These are phyloP conservation scores for Conus ventricosus DNA, from an alignment of 1,140 invertebrate genomes.

Conservation along the genomic window DNA sequence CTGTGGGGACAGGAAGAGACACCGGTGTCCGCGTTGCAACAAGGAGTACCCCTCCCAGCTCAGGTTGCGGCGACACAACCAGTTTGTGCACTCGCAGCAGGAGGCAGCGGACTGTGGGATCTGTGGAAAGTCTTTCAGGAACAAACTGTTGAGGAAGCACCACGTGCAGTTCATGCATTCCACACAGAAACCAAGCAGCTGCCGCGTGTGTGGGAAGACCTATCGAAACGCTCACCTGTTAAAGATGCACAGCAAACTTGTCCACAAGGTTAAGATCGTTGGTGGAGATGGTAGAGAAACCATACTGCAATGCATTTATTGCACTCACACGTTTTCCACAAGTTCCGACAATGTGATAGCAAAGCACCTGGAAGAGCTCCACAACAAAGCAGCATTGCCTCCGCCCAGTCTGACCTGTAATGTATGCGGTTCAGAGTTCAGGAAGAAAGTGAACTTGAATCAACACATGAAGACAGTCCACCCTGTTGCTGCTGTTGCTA, in stretches of 20 bases:
- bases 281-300: neutral
- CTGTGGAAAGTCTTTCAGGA: no score
- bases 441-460: neutral
- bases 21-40: neutral
- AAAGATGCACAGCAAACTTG: neutral
- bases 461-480: neutral
- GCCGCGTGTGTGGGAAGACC: neutral
- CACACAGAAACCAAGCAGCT: neutral
- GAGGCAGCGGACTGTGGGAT: no score
- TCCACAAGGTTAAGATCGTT: neutral
- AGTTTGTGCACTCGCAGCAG: neutral
- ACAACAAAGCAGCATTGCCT: neutral
- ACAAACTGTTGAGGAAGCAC: no score
- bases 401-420: neutral
- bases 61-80: neutral
- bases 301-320: neutral
- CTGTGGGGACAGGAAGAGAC: neutral
- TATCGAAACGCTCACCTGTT: neutral
- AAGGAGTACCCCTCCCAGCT: neutral
- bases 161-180: neutral
- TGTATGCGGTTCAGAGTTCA: constrained; percentile 2
- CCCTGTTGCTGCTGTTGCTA: neutral
- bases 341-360: neutral
- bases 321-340: neutral
- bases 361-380: neutral